Percentiles rank a stretch among this genome's conserved stretches.
Conservation (phyloP, 2,113 vertebrate species). For the Antechinus flavipes region DNA sequence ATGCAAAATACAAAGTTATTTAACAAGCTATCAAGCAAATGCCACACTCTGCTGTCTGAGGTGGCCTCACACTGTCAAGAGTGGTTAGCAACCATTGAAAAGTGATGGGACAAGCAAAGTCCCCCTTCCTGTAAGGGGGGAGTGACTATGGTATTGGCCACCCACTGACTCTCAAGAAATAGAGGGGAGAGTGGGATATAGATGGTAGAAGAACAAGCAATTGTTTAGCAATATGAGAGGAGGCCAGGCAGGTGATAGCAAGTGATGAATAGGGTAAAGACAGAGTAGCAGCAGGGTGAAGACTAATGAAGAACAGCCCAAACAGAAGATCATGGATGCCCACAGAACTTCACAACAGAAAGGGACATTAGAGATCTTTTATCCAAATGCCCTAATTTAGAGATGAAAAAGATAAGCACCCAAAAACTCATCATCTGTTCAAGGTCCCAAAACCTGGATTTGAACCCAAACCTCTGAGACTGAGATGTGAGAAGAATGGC, state of each 20-base stretch:
- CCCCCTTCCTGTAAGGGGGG: background rate
- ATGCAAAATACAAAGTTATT: conserved; percentile 6
- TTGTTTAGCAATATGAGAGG: background rate
- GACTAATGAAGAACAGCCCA: background rate
- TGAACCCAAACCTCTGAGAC: background rate
- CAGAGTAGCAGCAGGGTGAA: background rate
- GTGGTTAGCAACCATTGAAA: background rate
- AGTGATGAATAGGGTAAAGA: background rate
- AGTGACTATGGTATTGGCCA: background rate
- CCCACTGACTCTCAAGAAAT: background rate
- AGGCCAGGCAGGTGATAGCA: background rate
- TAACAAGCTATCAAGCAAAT: background rate
- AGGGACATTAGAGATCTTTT: background rate
- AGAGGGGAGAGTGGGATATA: background rate
- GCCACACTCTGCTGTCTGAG: conserved; percentile 29
- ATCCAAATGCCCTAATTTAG: background rate
- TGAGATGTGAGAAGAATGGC: background rate
- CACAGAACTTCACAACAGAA: background rate
- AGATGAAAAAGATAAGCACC: background rate
- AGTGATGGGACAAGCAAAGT: background rate
- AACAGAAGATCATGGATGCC: background rate
- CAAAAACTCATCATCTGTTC: background rate
- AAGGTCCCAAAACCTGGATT: background rate
- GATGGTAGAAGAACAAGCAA: background rate
- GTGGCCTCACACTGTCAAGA: background rate